Conservation (phyloP, 2,113 vertebrate species). For the Colinus virginianus region DNA sequence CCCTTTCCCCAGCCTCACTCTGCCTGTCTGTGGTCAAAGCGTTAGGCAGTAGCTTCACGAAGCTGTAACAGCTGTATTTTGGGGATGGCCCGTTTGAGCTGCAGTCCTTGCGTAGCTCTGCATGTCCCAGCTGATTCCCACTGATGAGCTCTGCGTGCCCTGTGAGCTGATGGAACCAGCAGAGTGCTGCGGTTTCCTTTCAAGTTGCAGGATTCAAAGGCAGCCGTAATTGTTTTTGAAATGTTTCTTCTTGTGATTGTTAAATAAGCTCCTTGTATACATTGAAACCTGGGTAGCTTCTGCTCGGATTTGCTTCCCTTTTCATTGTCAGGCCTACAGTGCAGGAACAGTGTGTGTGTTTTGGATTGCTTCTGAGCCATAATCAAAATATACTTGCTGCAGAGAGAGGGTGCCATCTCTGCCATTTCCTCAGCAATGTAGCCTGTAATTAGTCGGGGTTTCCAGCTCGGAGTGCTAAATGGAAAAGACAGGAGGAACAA, state of each 20-base stretch:
- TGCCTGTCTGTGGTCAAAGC: slow-evolving; percentile 24
- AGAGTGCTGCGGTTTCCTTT: slow-evolving; percentile 56
- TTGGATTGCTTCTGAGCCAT: slow-evolving; percentile 40
- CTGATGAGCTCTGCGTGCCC: slow-evolving; percentile 44
- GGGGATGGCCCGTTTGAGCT: slow-evolving; percentile 46
- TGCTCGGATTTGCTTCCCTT: slow-evolving; percentile 36
- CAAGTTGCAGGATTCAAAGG: slow-evolving; percentile 67
- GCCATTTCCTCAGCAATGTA: slow-evolving; percentile 16
- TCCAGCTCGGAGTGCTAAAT: neutral
- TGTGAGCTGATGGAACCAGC: slow-evolving; percentile 52
- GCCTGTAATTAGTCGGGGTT: slow-evolving; percentile 23
- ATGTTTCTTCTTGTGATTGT: slow-evolving; percentile 70
- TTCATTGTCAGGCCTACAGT: neutral
- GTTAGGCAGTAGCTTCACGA: slow-evolving; percentile 57
- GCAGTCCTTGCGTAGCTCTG: slow-evolving; percentile 25
- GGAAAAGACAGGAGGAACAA: neutral
- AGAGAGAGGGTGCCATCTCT: slow-evolving; percentile 33
- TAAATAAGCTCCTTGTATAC: slow-evolving; percentile 47
- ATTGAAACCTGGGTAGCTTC: slow-evolving; percentile 10
- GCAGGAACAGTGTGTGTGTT: slow-evolving; percentile 4
- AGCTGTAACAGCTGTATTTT: slow-evolving; percentile 51
- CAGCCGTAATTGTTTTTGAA: slow-evolving; percentile 68
- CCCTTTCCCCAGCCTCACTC: neutral
- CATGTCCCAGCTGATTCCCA: slow-evolving; percentile 57
- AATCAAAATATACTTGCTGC: slow-evolving; percentile 39